phyloP scores from a whole-genome alignment of 2,797 vertebrate species.

The Microctenopoma stevenorrisi region DNA sequence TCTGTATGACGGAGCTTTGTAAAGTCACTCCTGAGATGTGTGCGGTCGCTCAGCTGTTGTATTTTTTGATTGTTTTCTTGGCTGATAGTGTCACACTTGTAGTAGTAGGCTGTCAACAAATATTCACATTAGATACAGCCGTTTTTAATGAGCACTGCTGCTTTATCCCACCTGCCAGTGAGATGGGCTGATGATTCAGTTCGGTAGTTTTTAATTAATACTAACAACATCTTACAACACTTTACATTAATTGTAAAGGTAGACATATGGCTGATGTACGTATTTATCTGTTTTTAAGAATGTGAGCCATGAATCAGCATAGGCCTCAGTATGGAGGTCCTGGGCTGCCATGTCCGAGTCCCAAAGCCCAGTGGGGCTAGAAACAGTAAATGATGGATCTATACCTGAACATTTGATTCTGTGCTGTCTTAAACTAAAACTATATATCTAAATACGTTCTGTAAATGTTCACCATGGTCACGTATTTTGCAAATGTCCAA shows the following conservation, averaged over 20 bases:
- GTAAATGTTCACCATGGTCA: too few species aligned
- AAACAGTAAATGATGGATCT: too few species aligned
- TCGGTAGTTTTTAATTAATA: constrained; percentile 63
- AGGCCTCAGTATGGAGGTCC: neutral
- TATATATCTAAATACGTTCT: too few species aligned
- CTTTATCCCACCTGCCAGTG: constrained; percentile 28
- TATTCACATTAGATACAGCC: constrained; percentile 19
- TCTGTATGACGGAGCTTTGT: constrained; percentile 39
- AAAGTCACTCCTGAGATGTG: constrained; percentile 34
- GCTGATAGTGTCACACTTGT: constrained; percentile 43
- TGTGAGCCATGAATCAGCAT: neutral
- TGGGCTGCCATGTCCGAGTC: neutral
- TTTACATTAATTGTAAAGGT: constrained; percentile 24
- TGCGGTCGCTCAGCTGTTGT: constrained; percentile 34
- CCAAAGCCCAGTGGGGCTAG: neutral
- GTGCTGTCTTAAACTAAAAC: too few species aligned
- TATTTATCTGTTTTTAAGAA: constrained; percentile 15
- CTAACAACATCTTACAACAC: constrained; percentile 44
- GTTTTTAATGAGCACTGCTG: constrained; percentile 40
- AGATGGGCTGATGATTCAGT: constrained; percentile 59
- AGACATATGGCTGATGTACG: neutral
- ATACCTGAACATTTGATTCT: neutral
- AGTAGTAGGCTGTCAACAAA: constrained; percentile 47
- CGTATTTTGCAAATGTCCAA: too few species aligned
- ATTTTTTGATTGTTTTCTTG: constrained; percentile 49